phyloP scores from a whole-genome alignment of 2,797 vertebrate species.

The Ataeniobius toweri region DNA sequence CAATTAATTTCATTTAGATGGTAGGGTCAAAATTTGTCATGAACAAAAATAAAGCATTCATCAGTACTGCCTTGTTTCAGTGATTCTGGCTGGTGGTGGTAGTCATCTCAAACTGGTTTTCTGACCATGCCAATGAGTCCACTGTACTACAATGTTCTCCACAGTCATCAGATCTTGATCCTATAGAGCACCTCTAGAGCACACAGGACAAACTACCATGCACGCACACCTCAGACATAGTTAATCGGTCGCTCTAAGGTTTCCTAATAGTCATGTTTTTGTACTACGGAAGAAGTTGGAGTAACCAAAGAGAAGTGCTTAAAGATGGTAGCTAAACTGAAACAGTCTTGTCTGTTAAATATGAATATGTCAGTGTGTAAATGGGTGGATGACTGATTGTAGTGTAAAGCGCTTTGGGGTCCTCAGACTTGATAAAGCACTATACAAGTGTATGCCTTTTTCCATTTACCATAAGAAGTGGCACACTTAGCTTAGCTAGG shows the following conservation, averaged over 20 bases:
- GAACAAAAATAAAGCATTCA: neutral
- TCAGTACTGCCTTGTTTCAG: neutral
- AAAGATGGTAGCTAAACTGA: neutral
- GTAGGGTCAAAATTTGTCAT: neutral
- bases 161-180: neutral
- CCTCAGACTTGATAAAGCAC: too few species aligned
- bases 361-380: too few species aligned
- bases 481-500: too few species aligned
- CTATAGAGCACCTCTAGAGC: neutral
- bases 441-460: too few species aligned
- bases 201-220: too few species aligned
- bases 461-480: too few species aligned
- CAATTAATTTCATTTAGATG: neutral
- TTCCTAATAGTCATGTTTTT: neutral
- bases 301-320: neutral
- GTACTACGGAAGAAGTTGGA: neutral
- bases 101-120: neutral
- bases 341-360: too few species aligned
- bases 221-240: too few species aligned
- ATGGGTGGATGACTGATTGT: too few species aligned
- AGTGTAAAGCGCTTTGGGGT: too few species aligned
- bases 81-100: neutral
- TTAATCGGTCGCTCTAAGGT: neutral
- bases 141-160: neutral
- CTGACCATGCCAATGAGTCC: neutral